Conservation (phyloP, 1,140 invertebrate species). For the Notospermus geniculatus region DNA sequence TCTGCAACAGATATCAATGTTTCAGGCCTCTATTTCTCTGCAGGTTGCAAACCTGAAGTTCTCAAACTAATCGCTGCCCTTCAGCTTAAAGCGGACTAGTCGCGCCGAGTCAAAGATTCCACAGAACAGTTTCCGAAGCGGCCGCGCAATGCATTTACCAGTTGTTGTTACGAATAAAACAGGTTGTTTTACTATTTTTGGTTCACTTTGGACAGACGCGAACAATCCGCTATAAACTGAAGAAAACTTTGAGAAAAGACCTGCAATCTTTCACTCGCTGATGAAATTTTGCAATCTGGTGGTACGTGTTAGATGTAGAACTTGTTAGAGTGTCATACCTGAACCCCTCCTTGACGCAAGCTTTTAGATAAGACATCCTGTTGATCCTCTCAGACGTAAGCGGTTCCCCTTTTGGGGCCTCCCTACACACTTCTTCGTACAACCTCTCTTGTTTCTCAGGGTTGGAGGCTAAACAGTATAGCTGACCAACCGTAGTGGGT, state of each 20-base stretch:
- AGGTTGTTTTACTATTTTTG: too few relatives aligned
- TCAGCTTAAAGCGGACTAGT: too few relatives aligned
- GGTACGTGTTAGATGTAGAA: slow-evolving; percentile 34
- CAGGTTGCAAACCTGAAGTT: too few relatives aligned
- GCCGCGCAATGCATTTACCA: slow-evolving; percentile 60
- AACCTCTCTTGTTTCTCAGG: slow-evolving; percentile 70
- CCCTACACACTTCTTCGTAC: slow-evolving; percentile 68
- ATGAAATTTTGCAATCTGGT: slow-evolving; percentile 58
- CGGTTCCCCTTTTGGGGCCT: slow-evolving; percentile 59
- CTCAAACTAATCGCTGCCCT: too few relatives aligned
- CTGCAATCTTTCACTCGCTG: too few relatives aligned
- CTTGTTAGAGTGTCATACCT: slow-evolving; percentile 60
- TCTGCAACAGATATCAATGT: slow-evolving; percentile 34
- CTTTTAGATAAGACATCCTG: slow-evolving; percentile 71
- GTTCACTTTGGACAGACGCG: too few relatives aligned
- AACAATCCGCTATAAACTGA: too few relatives aligned
- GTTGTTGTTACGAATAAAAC: too few relatives aligned
- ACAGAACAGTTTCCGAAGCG: slow-evolving; percentile 5
- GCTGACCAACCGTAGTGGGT: slow-evolving; percentile 72
- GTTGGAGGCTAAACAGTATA: slow-evolving; percentile 80
- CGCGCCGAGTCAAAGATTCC: too few relatives aligned
- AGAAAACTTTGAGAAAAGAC: too few relatives aligned
- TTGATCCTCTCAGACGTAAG: slow-evolving; percentile 68
- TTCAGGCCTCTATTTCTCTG: too few relatives aligned
- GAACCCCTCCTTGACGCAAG: slow-evolving; percentile 82